Conservation (phyloP, 2,888 invertebrate species). For the Geotrupes spiniger region DNA sequence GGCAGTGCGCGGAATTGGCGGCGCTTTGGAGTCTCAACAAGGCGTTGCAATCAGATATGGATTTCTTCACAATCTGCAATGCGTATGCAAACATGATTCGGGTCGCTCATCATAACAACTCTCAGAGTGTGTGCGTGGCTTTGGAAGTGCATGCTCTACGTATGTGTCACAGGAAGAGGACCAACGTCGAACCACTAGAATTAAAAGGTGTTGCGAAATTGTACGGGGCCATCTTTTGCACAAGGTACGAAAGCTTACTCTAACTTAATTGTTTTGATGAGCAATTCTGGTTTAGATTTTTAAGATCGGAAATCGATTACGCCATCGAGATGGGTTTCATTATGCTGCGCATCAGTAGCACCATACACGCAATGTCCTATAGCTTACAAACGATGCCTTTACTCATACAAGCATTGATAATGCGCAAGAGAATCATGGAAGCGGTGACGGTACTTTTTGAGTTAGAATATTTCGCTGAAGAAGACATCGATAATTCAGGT, state of each 20-base stretch:
- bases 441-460: conserved; percentile 49
- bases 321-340: conserved; percentile 49
- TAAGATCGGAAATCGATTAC: conserved; percentile 43
- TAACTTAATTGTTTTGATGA: conserved; percentile 1
- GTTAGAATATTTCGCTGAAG: conserved; percentile 39
- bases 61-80: conserved; percentile 55
- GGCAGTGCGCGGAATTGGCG: conserved; percentile 54
- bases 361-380: conserved; percentile 39
- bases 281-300: conserved; percentile 26
- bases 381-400: conserved; percentile 45
- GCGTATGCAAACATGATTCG: conserved; percentile 56
- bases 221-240: conserved; percentile 50
- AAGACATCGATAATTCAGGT: conserved; percentile 40
- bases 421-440: conserved; percentile 45
- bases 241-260: conserved; percentile 42
- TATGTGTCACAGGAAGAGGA: conserved; percentile 45
- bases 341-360: conserved; percentile 42
- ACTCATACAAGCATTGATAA: conserved; percentile 44
- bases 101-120: conserved; percentile 42
- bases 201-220: conserved; percentile 49
- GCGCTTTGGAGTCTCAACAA: conserved; percentile 58
- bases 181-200: conserved; percentile 49
- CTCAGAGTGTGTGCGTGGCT: conserved; percentile 32
- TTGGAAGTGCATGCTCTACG: conserved; percentile 50
- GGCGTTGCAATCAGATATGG: conserved; percentile 53